These are phyloP conservation scores for Drosophila hamatofila DNA, from an alignment of 2,888 invertebrate species.

Conservation along the genomic window DNA sequence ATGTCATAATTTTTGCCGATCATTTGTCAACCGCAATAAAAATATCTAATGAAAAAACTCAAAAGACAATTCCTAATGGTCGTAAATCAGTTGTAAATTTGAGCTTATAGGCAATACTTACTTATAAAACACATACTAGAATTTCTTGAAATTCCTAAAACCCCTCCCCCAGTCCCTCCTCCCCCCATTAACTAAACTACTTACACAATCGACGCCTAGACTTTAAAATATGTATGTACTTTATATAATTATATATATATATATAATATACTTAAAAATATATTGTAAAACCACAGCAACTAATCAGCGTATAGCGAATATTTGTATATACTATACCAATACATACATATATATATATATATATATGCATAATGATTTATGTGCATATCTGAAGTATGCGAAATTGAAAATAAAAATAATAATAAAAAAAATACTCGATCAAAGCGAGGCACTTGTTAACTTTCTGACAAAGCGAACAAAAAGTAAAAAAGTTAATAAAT, in stretches of 20 bases:
- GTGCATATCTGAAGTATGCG: slow-evolving; percentile 51
- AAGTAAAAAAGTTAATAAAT: slow-evolving; percentile 15
- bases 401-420: slow-evolving; percentile 19
- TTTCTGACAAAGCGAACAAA: slow-evolving; percentile 51
- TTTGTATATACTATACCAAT: slow-evolving; percentile 45
- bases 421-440: slow-evolving; percentile 28
- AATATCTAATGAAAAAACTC: background rate
- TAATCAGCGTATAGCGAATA: slow-evolving; percentile 42
- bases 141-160: slow-evolving; percentile 27
- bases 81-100: slow-evolving; percentile 79
- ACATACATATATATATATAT: slow-evolving; percentile 18
- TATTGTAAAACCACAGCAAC: slow-evolving; percentile 49
- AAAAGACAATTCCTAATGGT: slow-evolving; percentile 53
- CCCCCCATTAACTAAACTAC: slow-evolving; percentile 14
- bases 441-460: slow-evolving; percentile 63
- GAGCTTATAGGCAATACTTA: slow-evolving; percentile 77
- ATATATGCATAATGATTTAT: slow-evolving; percentile 15
- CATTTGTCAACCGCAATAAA: slow-evolving; percentile 36
- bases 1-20: slow-evolving; percentile 44
- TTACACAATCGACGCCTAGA: slow-evolving; percentile 55
- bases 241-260: slow-evolving; percentile 33
- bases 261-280: slow-evolving; percentile 18
- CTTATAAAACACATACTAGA: slow-evolving; percentile 46
- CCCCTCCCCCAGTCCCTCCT: background rate
- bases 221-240: slow-evolving; percentile 57